Conservation (phyloP, 2,888 invertebrate genomes). For the Cylloceria caligata region DNA sequence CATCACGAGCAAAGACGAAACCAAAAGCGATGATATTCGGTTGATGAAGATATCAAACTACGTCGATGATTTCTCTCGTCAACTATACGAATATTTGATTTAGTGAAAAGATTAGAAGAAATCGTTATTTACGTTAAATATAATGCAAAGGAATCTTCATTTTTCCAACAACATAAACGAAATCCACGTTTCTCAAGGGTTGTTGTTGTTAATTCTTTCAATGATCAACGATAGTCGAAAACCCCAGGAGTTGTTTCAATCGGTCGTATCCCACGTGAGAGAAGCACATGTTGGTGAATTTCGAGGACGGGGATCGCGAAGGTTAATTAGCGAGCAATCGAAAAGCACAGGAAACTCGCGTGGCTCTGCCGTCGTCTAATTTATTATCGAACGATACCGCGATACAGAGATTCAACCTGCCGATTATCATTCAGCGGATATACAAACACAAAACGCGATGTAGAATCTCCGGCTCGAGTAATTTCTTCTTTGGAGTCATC, state of each 20-base stretch:
- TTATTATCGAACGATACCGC: slow-evolving; percentile 51
- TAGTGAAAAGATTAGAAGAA: no score
- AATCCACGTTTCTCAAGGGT: no score
- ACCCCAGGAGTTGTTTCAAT: slow-evolving; percentile 7
- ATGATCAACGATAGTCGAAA: no score
- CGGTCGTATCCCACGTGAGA: background rate
- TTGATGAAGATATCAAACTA: no score
- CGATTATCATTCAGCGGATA: slow-evolving; percentile 53
- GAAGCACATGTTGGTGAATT: background rate
- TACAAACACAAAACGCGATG: slow-evolving; percentile 9
- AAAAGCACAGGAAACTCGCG: slow-evolving; percentile 38
- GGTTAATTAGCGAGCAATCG: slow-evolving; percentile 66
- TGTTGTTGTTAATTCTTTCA: no score
- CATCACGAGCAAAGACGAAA: slow-evolving; percentile 22
- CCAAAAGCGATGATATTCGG: background rate
- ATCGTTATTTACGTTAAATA: no score
- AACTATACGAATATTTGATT: no score
- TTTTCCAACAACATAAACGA: no score
- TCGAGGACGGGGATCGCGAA: slow-evolving; percentile 39
- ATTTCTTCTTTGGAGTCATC: slow-evolving; percentile 48
- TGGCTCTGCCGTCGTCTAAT: slow-evolving; percentile 58
- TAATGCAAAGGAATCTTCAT: no score
- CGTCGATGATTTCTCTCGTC: no score
- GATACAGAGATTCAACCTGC: slow-evolving; percentile 40
- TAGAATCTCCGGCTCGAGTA: background rate